A percentile compares a stretch with the other conserved stretches of the same genome.
These are phyloP conservation scores for Cherax quadricarinatus DNA, from an alignment of 1,140 invertebrate species.

Conservation along the genomic window DNA sequence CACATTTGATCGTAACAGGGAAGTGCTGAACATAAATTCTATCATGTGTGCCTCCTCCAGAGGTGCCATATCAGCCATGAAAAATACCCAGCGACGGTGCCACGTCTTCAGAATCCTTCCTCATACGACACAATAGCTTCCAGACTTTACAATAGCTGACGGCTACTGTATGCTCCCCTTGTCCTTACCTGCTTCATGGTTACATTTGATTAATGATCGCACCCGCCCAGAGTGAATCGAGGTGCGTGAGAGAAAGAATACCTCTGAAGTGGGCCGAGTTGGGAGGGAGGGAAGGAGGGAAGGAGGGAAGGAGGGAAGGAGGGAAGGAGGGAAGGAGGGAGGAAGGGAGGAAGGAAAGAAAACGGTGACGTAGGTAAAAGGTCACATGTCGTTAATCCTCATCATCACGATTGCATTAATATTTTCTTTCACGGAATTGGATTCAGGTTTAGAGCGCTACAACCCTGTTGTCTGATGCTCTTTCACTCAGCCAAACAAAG, in stretches of 20 bases:
- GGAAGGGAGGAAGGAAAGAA: neutral
- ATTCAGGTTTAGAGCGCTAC: too few species aligned
- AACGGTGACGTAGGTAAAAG: too few species aligned
- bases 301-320: neutral
- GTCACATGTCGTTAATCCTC: too few species aligned
- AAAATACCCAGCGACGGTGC: neutral
- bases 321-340: conserved; percentile 1
- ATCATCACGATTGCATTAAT: too few species aligned
- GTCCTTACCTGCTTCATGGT: neutral
- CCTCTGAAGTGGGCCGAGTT: neutral
- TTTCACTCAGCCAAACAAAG: too few species aligned
- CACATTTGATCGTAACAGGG: too few species aligned
- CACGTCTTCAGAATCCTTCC: neutral
- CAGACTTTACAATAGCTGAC: neutral
- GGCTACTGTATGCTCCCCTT: neutral
- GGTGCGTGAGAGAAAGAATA: neutral
- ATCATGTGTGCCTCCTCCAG: too few species aligned
- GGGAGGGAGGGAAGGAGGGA: neutral
- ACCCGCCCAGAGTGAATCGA: neutral
- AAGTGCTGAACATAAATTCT: too few species aligned
- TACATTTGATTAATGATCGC: neutral
- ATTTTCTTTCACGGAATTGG: too few species aligned
- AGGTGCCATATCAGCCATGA: too few species aligned
- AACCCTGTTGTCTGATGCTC: too few species aligned
- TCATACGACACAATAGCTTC: neutral